These are phyloP conservation scores for Sparus aurata DNA, from an alignment of 2,797 vertebrate species.

Conservation along the genomic window DNA sequence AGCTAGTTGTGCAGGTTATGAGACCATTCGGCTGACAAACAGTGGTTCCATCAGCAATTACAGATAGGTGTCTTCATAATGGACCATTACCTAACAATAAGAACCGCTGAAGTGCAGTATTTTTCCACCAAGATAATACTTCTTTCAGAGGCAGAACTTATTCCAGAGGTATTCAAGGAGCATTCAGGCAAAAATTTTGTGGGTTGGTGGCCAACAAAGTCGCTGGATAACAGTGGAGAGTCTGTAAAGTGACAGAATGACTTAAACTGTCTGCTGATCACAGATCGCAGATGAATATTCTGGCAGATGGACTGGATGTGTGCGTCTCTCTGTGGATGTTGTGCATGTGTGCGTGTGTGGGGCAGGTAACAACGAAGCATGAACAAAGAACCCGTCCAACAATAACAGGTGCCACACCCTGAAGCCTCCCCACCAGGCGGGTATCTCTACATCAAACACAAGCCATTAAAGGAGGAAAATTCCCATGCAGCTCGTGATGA, in stretches of 20 bases:
- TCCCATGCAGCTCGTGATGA: slow-evolving; percentile 56
- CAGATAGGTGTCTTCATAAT: not conserved
- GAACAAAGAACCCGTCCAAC: slow-evolving; percentile 62
- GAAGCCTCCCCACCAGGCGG: slow-evolving; percentile 29
- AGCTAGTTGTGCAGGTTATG: not conserved
- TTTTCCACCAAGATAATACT: not conserved
- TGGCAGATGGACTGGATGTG: not conserved
- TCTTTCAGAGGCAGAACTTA: not conserved
- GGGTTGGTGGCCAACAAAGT: not conserved
- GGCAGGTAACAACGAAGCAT: slow-evolving; percentile 47
- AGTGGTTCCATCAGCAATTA: not conserved
- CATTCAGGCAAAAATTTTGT: not conserved
- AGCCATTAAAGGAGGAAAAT: slow-evolving; percentile 39
- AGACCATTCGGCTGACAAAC: not conserved
- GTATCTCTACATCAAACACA: slow-evolving; percentile 70
- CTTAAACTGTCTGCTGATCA: not conserved
- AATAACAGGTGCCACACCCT: slow-evolving; percentile 65
- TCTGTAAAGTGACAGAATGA: slow-evolving; percentile 5
- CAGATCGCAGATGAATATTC: not conserved
- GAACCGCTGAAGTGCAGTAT: not conserved
- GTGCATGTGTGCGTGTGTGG: slow-evolving; percentile 5
- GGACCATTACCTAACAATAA: not conserved
- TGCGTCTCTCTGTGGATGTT: slow-evolving; percentile 1
- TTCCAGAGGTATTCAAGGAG: not conserved
- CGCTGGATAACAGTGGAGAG: not conserved